Evolutionary conservation across 2,797 vertebrate genomes (phyloP).

Genomic region (Fringilla coelebs): DNA sequence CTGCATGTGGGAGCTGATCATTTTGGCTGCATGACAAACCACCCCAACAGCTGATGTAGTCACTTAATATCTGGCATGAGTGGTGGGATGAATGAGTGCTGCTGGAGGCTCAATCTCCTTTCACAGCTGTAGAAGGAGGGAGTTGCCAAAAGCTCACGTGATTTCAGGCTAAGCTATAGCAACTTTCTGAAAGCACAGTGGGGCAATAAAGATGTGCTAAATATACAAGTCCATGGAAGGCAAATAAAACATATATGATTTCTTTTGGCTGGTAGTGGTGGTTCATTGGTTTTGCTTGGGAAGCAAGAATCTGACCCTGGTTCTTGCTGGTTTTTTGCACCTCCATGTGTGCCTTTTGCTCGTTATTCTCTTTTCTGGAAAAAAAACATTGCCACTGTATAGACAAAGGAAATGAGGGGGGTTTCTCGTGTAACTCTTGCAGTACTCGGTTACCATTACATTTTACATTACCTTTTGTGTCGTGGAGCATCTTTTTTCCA

Average conservation of each 20-base stretch:
- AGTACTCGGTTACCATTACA: background rate
- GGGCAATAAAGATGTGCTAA: conserved; percentile 50
- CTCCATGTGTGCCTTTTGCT: background rate
- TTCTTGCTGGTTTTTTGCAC: background rate
- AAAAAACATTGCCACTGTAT: background rate
- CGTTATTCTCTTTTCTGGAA: background rate
- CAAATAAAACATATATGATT: conserved; percentile 16
- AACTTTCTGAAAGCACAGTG: background rate
- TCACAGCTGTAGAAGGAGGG: conserved; percentile 18
- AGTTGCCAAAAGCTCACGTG: conserved; percentile 21
- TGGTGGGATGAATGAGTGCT: background rate
- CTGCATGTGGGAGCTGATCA: background rate
- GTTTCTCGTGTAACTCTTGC: background rate
- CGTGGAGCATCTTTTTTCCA: background rate
- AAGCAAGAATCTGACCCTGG: background rate
- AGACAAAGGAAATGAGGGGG: background rate
- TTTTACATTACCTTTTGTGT: background rate
- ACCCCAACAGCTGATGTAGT: background rate
- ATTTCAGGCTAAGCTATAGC: background rate
- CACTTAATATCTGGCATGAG: background rate
- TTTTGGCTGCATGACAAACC: background rate
- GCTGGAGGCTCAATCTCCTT: background rate
- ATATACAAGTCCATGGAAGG: conserved; percentile 10
- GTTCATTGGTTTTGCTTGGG: background rate
- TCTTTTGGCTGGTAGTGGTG: background rate